Percentiles rank a stretch among this genome's conserved stretches.
Conservation (phyloP, 2,797 vertebrate species). For the Neoniphon sammara region DNA sequence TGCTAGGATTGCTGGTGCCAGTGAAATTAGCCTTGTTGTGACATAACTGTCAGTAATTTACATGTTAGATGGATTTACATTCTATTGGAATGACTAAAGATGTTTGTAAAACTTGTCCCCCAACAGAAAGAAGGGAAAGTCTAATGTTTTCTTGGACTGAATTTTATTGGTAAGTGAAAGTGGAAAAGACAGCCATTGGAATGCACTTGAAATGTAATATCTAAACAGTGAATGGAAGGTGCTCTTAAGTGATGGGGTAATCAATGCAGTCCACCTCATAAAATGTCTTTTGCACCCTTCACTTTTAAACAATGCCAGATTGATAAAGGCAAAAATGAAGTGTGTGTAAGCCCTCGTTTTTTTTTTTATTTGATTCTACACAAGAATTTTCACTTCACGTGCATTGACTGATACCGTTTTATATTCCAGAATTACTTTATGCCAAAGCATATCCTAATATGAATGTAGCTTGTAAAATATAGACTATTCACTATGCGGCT, state of each 20-base stretch:
- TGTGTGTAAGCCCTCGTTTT: slow-evolving; percentile 25
- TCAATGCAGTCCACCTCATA: not conserved
- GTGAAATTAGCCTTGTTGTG: not conserved
- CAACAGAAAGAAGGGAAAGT: not conserved
- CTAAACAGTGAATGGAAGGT: not conserved
- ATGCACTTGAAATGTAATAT: not conserved
- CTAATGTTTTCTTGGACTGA: not conserved
- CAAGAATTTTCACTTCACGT: slow-evolving; percentile 17
- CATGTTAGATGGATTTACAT: not conserved
- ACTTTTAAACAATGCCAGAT: slow-evolving; percentile 10
- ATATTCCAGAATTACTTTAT: slow-evolving; percentile 57
- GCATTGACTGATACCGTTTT: slow-evolving; percentile 27
- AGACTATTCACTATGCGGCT: slow-evolving; percentile 65
- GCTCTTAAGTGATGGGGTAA: not conserved
- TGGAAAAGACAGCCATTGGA: not conserved
- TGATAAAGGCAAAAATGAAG: slow-evolving; percentile 5
- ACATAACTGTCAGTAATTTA: not conserved
- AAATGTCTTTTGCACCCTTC: not conserved
- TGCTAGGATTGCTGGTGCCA: not conserved
- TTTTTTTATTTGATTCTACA: not conserved
- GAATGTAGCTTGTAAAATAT: slow-evolving; percentile 73
- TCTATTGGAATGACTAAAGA: not conserved
- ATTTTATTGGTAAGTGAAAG: not conserved
- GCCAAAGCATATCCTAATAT: slow-evolving; percentile 79
- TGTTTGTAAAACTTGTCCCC: not conserved